These are phyloP conservation scores for Pholis gunnellus DNA, from an alignment of 2,113 vertebrate genomes.

Conservation along the genomic window DNA sequence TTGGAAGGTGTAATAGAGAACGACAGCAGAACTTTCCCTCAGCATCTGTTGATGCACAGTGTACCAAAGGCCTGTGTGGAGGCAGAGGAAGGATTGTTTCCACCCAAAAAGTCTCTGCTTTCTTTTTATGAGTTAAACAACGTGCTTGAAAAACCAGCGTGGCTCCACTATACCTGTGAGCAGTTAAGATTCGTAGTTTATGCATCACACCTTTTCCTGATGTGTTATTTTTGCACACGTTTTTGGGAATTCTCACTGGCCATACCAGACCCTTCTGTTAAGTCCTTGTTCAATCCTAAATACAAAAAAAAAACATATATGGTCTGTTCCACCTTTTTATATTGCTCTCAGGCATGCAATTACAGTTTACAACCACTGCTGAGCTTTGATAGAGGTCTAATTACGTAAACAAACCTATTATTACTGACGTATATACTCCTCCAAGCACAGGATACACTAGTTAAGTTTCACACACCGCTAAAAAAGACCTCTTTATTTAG, in stretches of 20 bases:
- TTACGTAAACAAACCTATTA: conserved; percentile 74
- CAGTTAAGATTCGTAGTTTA: conserved; percentile 12
- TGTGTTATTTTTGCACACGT: conserved; percentile 40
- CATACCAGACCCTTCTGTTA: conserved; percentile 47
- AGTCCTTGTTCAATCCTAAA: conserved; percentile 15
- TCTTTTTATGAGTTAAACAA: conserved; percentile 18
- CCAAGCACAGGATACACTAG: conserved; percentile 33
- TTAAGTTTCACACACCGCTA: conserved; percentile 35
- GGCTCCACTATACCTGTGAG: background rate
- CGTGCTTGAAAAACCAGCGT: background rate
- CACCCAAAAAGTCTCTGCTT: conserved; percentile 26
- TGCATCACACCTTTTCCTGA: conserved; percentile 51
- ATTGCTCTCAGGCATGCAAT: conserved; percentile 52
- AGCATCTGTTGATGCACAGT: conserved; percentile 46
- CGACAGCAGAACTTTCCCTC: conserved; percentile 45
- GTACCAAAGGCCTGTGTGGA: conserved; percentile 6
- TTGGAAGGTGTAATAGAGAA: conserved; percentile 39
- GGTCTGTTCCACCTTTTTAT: conserved; percentile 46
- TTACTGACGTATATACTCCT: conserved; percentile 62
- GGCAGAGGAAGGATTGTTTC: conserved; percentile 34
- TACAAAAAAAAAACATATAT: conserved; percentile 4
- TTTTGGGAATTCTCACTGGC: conserved; percentile 40
- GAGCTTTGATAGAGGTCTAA: conserved; percentile 60
- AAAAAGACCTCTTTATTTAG: conserved; percentile 55
- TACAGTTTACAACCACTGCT: conserved; percentile 53